Evolutionary conservation across 2,888 invertebrate genomes (phyloP), one percentile per base, ranked within the genome.

Genomic region (Chouioia cunea): DNA sequence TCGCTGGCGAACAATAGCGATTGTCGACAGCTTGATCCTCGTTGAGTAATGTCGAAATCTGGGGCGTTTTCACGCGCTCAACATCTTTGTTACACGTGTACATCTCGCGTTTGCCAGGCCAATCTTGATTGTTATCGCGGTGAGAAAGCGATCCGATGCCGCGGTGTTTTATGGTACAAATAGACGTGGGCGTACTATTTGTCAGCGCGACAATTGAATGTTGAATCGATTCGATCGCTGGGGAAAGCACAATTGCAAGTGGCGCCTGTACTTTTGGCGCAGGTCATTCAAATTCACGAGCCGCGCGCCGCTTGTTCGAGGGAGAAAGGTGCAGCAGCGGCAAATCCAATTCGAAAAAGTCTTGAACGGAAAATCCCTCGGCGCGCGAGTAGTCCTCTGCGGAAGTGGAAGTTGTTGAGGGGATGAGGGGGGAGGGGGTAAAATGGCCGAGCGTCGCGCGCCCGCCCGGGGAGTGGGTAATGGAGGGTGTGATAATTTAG

Each of bases 31-130:
- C 80, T 85, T 85, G 84, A 85, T 85, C 85, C 84, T 74, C 75
- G 78, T 84, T 85, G 85, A 85, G 83, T 85, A 85, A 85, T 85
- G 85, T 85, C 81, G 79, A 85, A 85, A 85, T 85, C 85, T 85
- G 85, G 83, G 84, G 84, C 80, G 83, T 79, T 81, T 53, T 15
- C 52, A 12, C 80, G 43, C 47, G 8, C 62, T 59, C 27, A 58
- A 52, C 20, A 44, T 16, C 8, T 18, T 16, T 47, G 3, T 14
- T 14, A 10, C 12, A 14, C 22, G 18, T 1, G 10, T 46, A n/a
- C 1, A 47, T 18, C n/a, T 4, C 8, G 56, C 56, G 2, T 20
- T 12, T 22, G 53, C 15, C 20, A 14, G n/a, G 20, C 22, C 20
- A 22, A n/a, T n/a, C 22, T 22, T 36, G 48, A 68, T 68, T 44